Evolutionary conservation across 1,140 invertebrate genomes (phyloP).

Genomic region (Drosophila hydei): DNA sequence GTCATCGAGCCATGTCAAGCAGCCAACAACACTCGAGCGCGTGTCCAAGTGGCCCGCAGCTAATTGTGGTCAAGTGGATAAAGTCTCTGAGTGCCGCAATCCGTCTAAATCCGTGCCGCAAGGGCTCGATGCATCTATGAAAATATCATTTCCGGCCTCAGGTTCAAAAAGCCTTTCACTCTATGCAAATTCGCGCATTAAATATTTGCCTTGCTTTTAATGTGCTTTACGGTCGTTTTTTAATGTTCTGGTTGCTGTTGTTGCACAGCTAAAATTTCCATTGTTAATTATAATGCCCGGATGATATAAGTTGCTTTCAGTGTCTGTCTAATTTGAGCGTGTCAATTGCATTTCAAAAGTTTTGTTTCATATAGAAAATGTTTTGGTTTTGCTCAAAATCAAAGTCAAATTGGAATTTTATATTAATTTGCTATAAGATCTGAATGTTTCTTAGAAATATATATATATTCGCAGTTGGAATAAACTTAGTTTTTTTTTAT

Average conservation of each 20-base stretch:
- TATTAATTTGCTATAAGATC: background rate
- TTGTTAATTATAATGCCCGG: conserved; percentile 23
- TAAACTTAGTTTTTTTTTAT: no score
- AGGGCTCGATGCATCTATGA: background rate
- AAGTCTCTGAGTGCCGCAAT: background rate
- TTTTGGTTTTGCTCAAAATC: background rate
- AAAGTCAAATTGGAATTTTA: background rate
- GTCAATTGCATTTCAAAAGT: background rate
- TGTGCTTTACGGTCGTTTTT: background rate
- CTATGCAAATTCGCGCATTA: conserved; percentile 6
- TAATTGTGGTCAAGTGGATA: conserved; percentile 33
- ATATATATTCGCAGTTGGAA: no score
- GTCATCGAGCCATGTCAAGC: conserved; percentile 34
- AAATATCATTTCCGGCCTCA: conserved; percentile 23
- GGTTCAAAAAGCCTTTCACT: conserved; percentile 27
- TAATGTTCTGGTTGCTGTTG: conserved; percentile 18
- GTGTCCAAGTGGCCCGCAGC: conserved; percentile 39
- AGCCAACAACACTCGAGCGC: conserved; percentile 14
- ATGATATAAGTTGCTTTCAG: conserved; percentile 4
- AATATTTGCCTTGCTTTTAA: conserved; percentile 14
- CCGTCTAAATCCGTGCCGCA: background rate
- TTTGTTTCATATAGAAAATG: background rate
- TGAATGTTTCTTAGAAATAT: no score
- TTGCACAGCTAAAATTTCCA: conserved; percentile 11
- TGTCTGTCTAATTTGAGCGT: background rate